These are phyloP conservation scores for Tenrec ecaudatus DNA, from an alignment of 2,113 vertebrate genomes.

Conservation along the genomic window DNA sequence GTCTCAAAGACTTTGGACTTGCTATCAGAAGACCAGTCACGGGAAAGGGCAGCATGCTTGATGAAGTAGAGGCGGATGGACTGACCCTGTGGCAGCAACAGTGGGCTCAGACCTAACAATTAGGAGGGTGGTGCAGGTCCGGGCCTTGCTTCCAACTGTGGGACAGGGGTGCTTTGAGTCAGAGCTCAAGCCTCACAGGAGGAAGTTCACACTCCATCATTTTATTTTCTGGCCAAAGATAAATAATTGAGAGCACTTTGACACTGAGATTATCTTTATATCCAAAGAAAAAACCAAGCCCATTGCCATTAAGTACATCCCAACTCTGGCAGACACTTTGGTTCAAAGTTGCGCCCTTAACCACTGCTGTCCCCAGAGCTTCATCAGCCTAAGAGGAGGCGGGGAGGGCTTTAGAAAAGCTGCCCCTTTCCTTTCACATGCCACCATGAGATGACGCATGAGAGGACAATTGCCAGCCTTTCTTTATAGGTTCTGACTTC, in stretches of 20 bases:
- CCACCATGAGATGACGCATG: neutral
- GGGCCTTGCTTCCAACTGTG: too few species aligned
- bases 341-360: neutral
- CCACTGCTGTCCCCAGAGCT: too few species aligned
- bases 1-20: too few species aligned
- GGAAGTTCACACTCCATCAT: neutral
- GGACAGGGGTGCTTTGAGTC: too few species aligned
- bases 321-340: neutral
- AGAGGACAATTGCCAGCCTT: neutral
- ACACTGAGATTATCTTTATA: constrained; percentile 78
- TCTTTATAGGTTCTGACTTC: neutral
- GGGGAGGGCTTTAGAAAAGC: constrained; percentile 5
- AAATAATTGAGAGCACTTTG: constrained; percentile 50
- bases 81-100: too few species aligned
- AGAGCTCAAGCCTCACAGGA: neutral
- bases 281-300: constrained; percentile 55
- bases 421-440: neutral
- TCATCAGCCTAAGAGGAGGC: too few species aligned
- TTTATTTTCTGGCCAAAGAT: constrained; percentile 77
- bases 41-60: too few species aligned
- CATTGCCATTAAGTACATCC: neutral
- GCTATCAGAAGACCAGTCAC: too few species aligned
- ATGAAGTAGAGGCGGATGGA: too few species aligned
- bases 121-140: too few species aligned
- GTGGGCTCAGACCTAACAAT: too few species aligned